Evolutionary conservation across 1,140 invertebrate genomes (phyloP).

Genomic region (Latrodectus geometricus): DNA sequence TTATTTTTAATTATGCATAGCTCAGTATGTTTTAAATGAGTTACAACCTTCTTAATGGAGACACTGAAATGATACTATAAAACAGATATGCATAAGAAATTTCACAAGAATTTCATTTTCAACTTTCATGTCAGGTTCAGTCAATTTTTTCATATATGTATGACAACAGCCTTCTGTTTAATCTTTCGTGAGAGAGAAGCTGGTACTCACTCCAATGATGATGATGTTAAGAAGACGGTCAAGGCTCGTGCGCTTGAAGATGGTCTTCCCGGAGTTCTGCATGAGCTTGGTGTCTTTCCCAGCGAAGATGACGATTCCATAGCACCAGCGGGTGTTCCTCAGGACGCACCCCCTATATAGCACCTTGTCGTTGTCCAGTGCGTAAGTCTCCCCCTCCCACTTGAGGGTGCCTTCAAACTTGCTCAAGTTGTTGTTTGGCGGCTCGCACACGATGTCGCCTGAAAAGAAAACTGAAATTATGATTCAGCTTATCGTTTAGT

Average conservation of each 20-base stretch:
- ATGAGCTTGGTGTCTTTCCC: constrained; percentile 99
- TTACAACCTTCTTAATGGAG: too few relatives aligned
- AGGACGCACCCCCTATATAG: constrained; percentile 92
- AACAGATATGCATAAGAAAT: too few relatives aligned
- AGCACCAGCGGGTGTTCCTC: constrained; percentile 96
- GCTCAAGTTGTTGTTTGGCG: constrained; percentile 97
- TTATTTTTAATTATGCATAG: too few relatives aligned
- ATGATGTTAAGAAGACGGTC: constrained; percentile 98
- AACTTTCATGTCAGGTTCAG: too few relatives aligned
- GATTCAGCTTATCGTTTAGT: background rate
- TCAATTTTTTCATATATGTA: too few relatives aligned
- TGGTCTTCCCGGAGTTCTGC: constrained; percentile 99
- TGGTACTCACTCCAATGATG: constrained; percentile 86
- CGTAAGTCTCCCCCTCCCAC: constrained; percentile 77
- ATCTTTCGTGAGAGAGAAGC: background rate
- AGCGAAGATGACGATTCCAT: constrained; percentile 96
- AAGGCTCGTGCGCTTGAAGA: constrained; percentile 98
- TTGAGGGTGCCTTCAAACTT: constrained; percentile 90
- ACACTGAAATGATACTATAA: too few relatives aligned
- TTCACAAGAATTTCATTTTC: too few relatives aligned
- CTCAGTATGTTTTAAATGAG: too few relatives aligned
- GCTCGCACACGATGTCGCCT: constrained; percentile 96
- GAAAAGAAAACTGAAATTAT: constrained; percentile 40
- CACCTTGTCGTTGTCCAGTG: constrained; percentile 95
- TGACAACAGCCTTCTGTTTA: too few relatives aligned